Evolutionary conservation across 2,888 invertebrate genomes (phyloP).

Genomic region (Cephus spinipes): DNA sequence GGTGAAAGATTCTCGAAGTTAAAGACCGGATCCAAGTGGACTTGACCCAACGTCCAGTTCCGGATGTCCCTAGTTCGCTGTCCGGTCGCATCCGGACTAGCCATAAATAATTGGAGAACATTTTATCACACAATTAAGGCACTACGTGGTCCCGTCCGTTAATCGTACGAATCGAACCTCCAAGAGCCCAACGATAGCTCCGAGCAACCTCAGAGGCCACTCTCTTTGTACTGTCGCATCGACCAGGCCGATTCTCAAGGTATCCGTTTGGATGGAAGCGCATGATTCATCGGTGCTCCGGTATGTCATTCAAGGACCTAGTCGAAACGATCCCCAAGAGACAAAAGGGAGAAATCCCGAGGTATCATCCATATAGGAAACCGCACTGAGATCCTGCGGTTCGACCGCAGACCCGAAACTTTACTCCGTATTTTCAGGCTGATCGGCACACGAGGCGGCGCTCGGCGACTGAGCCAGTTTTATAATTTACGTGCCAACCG

Average conservation of each 20-base stretch:
- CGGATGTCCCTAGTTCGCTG: background rate
- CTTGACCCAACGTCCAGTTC: background rate
- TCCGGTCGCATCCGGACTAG: background rate
- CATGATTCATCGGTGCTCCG: background rate
- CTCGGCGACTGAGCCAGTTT: background rate
- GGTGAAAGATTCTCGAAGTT: background rate
- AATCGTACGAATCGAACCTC: background rate
- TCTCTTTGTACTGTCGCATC: background rate
- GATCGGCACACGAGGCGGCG: background rate
- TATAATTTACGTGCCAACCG: background rate
- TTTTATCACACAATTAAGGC: background rate
- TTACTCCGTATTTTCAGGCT: constrained; percentile 27
- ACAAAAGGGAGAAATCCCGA: background rate
- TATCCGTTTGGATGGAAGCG: background rate
- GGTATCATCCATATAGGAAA: constrained; percentile 26
- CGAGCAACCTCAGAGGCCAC: background rate
- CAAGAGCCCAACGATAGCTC: too few species aligned
- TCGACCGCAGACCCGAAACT: constrained; percentile 32
- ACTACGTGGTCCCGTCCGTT: background rate
- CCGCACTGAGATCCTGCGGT: constrained; percentile 39
- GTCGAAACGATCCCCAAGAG: background rate
- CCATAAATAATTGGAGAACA: background rate
- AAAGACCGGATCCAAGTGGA: background rate
- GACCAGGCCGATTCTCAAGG: background rate
- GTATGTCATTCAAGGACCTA: constrained; percentile 1